These are phyloP conservation scores for Perognathus longimembris DNA, from an alignment of 2,113 vertebrate genomes.

Conservation along the genomic window DNA sequence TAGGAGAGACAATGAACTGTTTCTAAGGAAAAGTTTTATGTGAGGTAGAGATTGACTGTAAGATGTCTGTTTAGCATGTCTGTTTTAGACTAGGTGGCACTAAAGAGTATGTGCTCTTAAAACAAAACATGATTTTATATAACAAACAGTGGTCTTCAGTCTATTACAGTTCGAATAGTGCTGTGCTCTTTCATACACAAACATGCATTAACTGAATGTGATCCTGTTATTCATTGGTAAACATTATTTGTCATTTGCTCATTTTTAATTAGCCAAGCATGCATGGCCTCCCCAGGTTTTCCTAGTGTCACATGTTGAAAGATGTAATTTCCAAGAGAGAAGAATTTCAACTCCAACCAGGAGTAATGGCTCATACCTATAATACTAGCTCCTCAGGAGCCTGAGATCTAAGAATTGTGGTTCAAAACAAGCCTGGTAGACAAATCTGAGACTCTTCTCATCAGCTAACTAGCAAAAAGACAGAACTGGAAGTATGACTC, in stretches of 20 bases:
- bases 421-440: too few relatives aligned
- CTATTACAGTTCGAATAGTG: neutral
- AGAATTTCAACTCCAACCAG: neutral
- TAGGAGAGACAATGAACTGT: neutral
- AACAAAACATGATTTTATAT: neutral
- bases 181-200: neutral
- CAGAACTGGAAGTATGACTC: too few relatives aligned
- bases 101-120: neutral
- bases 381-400: too few relatives aligned
- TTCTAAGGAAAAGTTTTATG: neutral
- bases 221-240: neutral
- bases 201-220: neutral
- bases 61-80: neutral
- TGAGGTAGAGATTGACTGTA: neutral
- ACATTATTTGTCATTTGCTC: neutral
- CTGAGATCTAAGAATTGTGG: too few relatives aligned
- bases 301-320: neutral
- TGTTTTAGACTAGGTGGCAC: neutral
- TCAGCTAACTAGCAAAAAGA: too few relatives aligned
- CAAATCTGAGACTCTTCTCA: too few relatives aligned
- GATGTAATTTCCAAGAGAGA: constrained; percentile 8
- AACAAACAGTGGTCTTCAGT: neutral
- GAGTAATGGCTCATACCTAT: too few relatives aligned
- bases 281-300: neutral
- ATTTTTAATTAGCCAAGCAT: neutral